Evolutionary conservation across 2,888 invertebrate genomes (phyloP).

Genomic region (Lepidonotus clava): DNA sequence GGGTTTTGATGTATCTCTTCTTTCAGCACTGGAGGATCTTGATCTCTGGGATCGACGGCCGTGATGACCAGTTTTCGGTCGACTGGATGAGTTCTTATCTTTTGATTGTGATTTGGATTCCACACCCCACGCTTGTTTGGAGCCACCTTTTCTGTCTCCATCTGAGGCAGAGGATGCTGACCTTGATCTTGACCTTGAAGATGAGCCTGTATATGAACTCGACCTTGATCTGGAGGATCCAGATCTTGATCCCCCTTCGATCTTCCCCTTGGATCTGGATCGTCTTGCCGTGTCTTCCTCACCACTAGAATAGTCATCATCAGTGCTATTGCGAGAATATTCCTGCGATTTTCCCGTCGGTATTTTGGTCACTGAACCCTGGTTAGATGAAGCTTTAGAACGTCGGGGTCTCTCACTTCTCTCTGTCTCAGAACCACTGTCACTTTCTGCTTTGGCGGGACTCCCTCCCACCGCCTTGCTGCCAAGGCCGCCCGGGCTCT

Average conservation of each 20-base stretch:
- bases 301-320: background rate
- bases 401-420: background rate
- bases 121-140: background rate
- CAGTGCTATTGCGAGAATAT: too few species aligned
- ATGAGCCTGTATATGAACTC: background rate
- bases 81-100: background rate
- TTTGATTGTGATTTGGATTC: background rate
- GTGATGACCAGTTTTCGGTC: background rate
- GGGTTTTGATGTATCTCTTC: background rate
- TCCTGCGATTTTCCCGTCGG: background rate
- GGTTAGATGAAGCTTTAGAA: background rate
- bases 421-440: background rate
- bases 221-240: background rate
- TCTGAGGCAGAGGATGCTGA: background rate
- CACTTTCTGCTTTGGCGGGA: background rate
- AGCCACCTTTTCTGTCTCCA: background rate
- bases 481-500: background rate
- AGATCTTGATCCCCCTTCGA: background rate
- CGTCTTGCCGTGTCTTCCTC: conserved; percentile 1
- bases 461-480: background rate
- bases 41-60: background rate
- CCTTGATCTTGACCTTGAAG: conserved; percentile 26
- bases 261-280: background rate
- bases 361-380: background rate
- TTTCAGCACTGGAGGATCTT: background rate